These are phyloP conservation scores for Phyllotreta striolata DNA, from an alignment of 2,888 invertebrate species.

Conservation along the genomic window DNA sequence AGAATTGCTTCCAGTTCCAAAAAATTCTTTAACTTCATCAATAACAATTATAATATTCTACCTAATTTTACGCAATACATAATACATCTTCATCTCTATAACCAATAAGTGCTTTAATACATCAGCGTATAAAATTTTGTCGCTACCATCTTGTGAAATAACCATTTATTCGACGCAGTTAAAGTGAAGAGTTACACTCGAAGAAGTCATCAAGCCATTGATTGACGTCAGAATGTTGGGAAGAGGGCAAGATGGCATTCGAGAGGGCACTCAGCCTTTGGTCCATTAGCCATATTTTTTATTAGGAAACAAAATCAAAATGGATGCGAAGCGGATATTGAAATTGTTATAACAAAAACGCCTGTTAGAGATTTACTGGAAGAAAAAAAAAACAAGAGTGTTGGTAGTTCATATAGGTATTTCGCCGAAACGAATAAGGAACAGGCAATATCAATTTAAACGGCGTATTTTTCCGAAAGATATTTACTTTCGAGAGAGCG, in stretches of 20 bases:
- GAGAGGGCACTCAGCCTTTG: constrained; percentile 12
- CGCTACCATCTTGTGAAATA: neutral
- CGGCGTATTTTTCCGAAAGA: constrained; percentile 5
- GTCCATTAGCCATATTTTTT: constrained; percentile 20
- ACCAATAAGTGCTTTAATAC: neutral
- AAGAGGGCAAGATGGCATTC: constrained; percentile 11
- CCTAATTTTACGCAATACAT: no score
- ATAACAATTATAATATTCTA: no score
- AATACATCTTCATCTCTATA: no score
- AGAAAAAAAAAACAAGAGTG: no score
- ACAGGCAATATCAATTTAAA: constrained; percentile 15
- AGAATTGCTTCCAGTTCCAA: no score
- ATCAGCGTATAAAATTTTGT: neutral
- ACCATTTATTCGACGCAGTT: constrained; percentile 12
- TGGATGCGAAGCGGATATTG: no score
- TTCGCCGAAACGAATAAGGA: neutral
- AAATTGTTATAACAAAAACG: no score
- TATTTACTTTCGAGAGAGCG: constrained; percentile 13
- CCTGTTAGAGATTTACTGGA: no score
- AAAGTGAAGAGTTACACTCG: constrained; percentile 20
- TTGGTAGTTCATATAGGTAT: no score
- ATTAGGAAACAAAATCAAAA: no score
- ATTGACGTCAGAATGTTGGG: constrained; percentile 18
- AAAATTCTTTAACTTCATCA: no score
- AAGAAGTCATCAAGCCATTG: constrained; percentile 21